These are phyloP conservation scores for Eidolon dupreanum DNA, from an alignment of 2,797 vertebrate species.

Conservation along the genomic window DNA sequence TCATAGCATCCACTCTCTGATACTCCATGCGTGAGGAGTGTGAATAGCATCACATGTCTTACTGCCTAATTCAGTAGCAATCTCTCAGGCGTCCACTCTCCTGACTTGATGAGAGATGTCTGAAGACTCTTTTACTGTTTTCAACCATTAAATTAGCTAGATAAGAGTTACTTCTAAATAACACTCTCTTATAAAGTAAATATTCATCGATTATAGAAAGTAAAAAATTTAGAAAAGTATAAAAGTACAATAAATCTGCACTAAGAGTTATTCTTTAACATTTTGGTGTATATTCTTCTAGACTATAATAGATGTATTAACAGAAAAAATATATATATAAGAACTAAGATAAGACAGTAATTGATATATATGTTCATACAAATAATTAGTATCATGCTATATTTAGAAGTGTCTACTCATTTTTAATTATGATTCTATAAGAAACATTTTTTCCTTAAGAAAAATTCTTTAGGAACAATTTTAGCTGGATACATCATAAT, in stretches of 20 bases:
- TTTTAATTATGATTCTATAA: slow-evolving; percentile 5
- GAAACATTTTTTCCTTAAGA: neutral
- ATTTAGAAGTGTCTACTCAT: neutral
- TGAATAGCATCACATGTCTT: neutral
- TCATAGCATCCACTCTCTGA: neutral
- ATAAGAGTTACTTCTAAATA: neutral
- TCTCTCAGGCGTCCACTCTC: neutral
- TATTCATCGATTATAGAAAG: neutral
- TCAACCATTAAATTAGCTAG: neutral
- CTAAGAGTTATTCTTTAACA: neutral
- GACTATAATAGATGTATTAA: neutral
- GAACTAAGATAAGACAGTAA: neutral
- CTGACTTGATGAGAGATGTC: neutral
- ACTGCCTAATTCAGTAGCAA: neutral
- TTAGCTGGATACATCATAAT: neutral
- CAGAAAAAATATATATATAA: neutral
- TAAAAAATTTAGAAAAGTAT: neutral
- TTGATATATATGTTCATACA: neutral
- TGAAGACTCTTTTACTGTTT: neutral
- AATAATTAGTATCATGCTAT: neutral
- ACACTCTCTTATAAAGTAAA: neutral
- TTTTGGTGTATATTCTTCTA: neutral
- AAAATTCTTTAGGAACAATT: neutral
- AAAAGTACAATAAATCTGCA: neutral
- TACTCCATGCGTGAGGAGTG: neutral